Evolutionary conservation across 1,140 invertebrate genomes (phyloP).

Genomic region (Scylla paramamosain): DNA sequence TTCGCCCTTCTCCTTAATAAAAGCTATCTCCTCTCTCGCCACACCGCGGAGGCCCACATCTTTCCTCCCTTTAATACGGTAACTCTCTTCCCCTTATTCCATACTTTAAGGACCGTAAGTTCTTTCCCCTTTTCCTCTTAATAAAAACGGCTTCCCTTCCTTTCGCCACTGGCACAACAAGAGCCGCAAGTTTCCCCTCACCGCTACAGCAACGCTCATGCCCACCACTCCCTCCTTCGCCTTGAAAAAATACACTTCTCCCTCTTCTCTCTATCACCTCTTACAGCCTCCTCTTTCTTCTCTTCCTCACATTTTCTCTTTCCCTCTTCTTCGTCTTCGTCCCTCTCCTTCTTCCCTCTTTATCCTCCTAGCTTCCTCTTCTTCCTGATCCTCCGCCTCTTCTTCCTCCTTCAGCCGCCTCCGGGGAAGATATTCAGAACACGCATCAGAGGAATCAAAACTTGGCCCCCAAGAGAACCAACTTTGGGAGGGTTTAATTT

Average conservation of each 20-base stretch:
- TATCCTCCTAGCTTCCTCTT: too few species aligned
- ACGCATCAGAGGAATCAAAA: slow-evolving; percentile 59
- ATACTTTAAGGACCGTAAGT: too few species aligned
- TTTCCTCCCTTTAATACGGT: not conserved
- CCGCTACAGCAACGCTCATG: not conserved
- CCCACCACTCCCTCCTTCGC: not conserved
- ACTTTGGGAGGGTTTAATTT: slow-evolving; percentile 61
- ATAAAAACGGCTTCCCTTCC: not conserved
- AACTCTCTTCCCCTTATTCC: too few species aligned
- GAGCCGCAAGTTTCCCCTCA: too few species aligned
- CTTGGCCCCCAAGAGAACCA: slow-evolving; percentile 23
- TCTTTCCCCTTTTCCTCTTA: too few species aligned
- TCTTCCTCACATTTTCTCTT: slow-evolving; percentile 7
- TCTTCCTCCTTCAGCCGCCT: slow-evolving; percentile 41
- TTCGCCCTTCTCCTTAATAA: not conserved
- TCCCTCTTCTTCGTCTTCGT: slow-evolving; percentile 7
- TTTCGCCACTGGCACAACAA: not conserved
- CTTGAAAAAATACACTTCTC: not conserved
- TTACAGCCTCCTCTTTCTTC: not conserved
- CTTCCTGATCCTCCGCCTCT: not conserved
- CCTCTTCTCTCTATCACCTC: not conserved
- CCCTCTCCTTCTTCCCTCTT: slow-evolving; percentile 1
- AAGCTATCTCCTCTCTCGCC: not conserved
- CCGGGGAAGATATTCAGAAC: slow-evolving; percentile 9
- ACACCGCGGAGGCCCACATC: too few species aligned